phyloP scores from a whole-genome alignment of 2,888 invertebrate species.

The Argyra leucocephala region DNA sequence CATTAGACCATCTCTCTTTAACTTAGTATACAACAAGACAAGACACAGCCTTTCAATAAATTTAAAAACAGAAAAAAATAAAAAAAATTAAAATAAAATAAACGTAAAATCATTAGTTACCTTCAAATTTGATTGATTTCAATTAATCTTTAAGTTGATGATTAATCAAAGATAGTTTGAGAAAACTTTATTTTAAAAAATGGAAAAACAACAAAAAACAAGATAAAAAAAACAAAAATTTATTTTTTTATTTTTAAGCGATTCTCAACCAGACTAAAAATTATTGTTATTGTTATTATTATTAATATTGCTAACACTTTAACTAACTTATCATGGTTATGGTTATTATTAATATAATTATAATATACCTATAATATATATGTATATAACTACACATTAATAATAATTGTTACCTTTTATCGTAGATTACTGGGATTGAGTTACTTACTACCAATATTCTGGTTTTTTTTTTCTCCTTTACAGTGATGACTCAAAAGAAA shows the following conservation, averaged over 20 bases:
- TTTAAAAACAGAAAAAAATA: no score
- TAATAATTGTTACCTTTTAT: not conserved
- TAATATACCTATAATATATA: not conserved
- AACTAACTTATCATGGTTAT: not conserved
- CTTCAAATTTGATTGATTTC: conserved; percentile 45
- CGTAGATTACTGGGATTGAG: not conserved
- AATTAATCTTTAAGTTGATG: conserved; percentile 43
- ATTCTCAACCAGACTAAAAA: not conserved
- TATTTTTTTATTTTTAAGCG: not conserved
- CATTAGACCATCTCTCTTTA: no score
- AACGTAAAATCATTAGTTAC: conserved; percentile 44
- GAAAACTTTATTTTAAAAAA: not conserved
- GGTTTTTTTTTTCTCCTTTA: no score
- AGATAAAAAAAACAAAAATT: no score
- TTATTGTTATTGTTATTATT: not conserved
- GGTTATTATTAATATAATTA: not conserved
- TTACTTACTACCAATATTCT: not conserved
- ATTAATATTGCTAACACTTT: not conserved
- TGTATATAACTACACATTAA: not conserved
- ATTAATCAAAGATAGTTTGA: conserved; percentile 7
- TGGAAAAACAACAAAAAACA: conserved; percentile 17
- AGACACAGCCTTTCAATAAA: no score
- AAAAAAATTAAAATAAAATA: no score
- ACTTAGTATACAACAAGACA: no score
- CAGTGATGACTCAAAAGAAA: not conserved